Percentiles rank a stretch among this genome's conserved stretches.
Conservation (phyloP, 2,888 invertebrate species). For the Drosophila paranaensis region DNA sequence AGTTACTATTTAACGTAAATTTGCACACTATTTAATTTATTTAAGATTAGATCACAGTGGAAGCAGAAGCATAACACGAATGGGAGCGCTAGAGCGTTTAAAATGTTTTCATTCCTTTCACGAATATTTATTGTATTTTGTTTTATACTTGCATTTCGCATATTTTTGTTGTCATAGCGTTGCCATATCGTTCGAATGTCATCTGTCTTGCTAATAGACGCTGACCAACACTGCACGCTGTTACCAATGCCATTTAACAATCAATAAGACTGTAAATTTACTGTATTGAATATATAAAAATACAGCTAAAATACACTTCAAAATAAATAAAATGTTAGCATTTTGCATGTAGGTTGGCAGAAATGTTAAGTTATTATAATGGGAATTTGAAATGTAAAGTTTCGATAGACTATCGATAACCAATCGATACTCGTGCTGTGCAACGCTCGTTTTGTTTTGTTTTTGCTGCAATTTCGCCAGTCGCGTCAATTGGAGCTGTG, state of each 20-base stretch:
- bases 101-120: slow-evolving; percentile 60
- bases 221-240: slow-evolving; percentile 37
- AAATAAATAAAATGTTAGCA: background rate
- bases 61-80: slow-evolving; percentile 50
- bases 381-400: background rate
- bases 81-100: slow-evolving; percentile 54
- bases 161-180: slow-evolving; percentile 59
- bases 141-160: slow-evolving; percentile 65
- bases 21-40: slow-evolving; percentile 45
- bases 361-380: background rate
- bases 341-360: background rate
- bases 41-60: slow-evolving; percentile 56
- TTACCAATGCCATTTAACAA: background rate
- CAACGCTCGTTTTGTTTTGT: slow-evolving; percentile 5
- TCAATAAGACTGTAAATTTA: background rate
- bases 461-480: slow-evolving; percentile 27
- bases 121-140: slow-evolving; percentile 64
- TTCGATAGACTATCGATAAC: slow-evolving; percentile 2
- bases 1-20: slow-evolving; percentile 39
- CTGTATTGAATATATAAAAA: too few species aligned
- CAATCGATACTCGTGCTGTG: background rate
- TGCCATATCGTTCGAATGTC: slow-evolving; percentile 29
- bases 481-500: background rate
- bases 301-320: too few species aligned
- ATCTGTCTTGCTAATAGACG: background rate